A percentile compares a stretch with the other conserved stretches of the same genome.
Evolutionary conservation across 2,888 invertebrate genomes (phyloP).

Genomic region (Sinhomidia bicolor): DNA sequence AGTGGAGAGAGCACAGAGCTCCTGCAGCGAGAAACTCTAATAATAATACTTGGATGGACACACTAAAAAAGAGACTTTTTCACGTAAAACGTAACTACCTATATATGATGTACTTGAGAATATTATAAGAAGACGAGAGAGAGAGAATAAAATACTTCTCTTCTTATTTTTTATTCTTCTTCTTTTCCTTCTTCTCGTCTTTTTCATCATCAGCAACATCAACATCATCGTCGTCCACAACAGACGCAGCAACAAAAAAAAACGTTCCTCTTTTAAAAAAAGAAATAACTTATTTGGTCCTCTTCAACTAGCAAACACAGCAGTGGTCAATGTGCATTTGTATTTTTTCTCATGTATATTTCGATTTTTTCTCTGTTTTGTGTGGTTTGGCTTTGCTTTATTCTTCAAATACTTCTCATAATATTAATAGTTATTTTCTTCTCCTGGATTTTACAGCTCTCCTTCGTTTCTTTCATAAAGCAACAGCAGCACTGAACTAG

Average conservation of each 20-base stretch:
- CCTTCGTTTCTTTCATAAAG: neutral
- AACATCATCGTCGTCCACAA: no score
- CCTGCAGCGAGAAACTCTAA: slow-evolving; percentile 59
- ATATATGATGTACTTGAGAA: slow-evolving; percentile 24
- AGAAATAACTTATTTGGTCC: neutral
- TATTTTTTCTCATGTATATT: neutral
- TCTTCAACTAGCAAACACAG: neutral
- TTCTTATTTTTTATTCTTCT: slow-evolving; percentile 11
- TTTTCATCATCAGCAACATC: slow-evolving; percentile 24
- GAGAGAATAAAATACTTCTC: slow-evolving; percentile 32
- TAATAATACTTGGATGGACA: slow-evolving; percentile 68
- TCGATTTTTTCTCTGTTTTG: neutral
- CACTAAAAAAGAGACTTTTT: slow-evolving; percentile 8
- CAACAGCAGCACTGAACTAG: neutral
- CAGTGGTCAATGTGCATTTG: neutral
- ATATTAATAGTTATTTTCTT: neutral
- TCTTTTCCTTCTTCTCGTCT: slow-evolving; percentile 41
- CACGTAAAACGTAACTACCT: neutral
- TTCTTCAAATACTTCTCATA: neutral
- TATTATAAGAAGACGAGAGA: slow-evolving; percentile 1
- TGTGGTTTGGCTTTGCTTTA: neutral
- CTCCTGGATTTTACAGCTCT: slow-evolving; percentile 28
- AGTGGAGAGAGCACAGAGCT: slow-evolving; percentile 71
- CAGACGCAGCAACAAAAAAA: neutral
- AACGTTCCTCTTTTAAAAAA: neutral